phyloP scores from a whole-genome alignment of 2,888 invertebrate genomes.

The Bellardia pandia region DNA sequence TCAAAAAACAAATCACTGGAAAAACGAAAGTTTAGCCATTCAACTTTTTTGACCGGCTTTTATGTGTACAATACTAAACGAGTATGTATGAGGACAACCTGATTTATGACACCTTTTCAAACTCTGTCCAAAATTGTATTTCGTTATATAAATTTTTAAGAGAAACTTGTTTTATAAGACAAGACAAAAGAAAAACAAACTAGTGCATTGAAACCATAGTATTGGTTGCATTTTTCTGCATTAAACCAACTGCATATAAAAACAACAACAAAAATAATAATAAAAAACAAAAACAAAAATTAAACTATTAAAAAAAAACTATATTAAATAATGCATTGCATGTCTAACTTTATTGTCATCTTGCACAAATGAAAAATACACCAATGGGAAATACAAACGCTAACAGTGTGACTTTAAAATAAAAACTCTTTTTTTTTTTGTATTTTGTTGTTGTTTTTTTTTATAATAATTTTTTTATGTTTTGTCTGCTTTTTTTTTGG shows the following conservation, averaged over 20 bases:
- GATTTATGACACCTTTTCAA: not conserved
- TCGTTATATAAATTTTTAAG: slow-evolving; percentile 35
- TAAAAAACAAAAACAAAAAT: not conserved
- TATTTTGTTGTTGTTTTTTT: slow-evolving; percentile 23
- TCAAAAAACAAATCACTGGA: no score
- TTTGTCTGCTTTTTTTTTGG: slow-evolving; percentile 54
- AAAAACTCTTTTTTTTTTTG: slow-evolving; percentile 37
- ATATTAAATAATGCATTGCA: slow-evolving; percentile 63
- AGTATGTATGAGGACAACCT: not conserved
- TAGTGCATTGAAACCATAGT: slow-evolving; percentile 27
- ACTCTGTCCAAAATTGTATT: slow-evolving; percentile 10
- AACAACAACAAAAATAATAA: slow-evolving; percentile 5
- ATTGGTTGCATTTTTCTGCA: slow-evolving; percentile 39
- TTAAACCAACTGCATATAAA: slow-evolving; percentile 10
- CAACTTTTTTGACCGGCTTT: no score
- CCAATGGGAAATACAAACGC: slow-evolving; percentile 40
- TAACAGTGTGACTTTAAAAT: slow-evolving; percentile 23
- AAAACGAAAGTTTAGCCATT: no score
- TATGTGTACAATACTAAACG: no score
- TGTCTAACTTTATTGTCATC: slow-evolving; percentile 67
- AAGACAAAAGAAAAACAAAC: slow-evolving; percentile 7
- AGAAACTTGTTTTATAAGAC: slow-evolving; percentile 29
- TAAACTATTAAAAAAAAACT: slow-evolving; percentile 20
- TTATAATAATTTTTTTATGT: slow-evolving; percentile 1
- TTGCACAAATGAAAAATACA: slow-evolving; percentile 39